A percentile compares a stretch with the other conserved stretches of the same genome.
phyloP scores from a whole-genome alignment of 2,888 invertebrate genomes.

The Amiota minor region DNA sequence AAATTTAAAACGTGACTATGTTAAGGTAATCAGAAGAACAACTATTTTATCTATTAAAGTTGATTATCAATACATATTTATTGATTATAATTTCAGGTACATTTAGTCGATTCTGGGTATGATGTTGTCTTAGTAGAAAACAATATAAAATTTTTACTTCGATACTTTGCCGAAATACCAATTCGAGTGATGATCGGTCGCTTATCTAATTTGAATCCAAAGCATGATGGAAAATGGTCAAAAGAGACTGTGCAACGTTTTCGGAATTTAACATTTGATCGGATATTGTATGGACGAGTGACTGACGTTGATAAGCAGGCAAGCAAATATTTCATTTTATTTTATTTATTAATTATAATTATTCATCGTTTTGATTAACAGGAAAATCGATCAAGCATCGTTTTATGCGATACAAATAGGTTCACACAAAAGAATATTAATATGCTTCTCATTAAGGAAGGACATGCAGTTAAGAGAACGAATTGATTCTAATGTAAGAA shows the following conservation, averaged over 20 bases:
- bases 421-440: conserved; percentile 37
- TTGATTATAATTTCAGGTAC: conserved; percentile 49
- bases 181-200: conserved; percentile 61
- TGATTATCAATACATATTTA: neutral
- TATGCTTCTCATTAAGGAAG: neutral
- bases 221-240: conserved; percentile 55
- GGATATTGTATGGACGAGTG: conserved; percentile 60
- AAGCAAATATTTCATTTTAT: conserved; percentile 17
- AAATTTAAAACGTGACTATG: conserved; percentile 8
- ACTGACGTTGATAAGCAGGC: conserved; percentile 58
- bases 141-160: conserved; percentile 59
- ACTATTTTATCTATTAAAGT: neutral
- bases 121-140: conserved; percentile 52
- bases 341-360: neutral
- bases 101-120: conserved; percentile 67
- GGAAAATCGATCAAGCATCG: conserved; percentile 56
- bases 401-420: conserved; percentile 62
- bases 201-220: conserved; percentile 61
- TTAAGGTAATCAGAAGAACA: conserved; percentile 52
- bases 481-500: too few relatives aligned
- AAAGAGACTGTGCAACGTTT: conserved; percentile 58
- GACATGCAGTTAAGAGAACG: neutral
- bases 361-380: conserved; percentile 37
- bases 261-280: conserved; percentile 51
- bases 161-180: conserved; percentile 59